These are phyloP conservation scores for Ochropacha duplaris DNA, from an alignment of 2,888 invertebrate species.

Conservation along the genomic window DNA sequence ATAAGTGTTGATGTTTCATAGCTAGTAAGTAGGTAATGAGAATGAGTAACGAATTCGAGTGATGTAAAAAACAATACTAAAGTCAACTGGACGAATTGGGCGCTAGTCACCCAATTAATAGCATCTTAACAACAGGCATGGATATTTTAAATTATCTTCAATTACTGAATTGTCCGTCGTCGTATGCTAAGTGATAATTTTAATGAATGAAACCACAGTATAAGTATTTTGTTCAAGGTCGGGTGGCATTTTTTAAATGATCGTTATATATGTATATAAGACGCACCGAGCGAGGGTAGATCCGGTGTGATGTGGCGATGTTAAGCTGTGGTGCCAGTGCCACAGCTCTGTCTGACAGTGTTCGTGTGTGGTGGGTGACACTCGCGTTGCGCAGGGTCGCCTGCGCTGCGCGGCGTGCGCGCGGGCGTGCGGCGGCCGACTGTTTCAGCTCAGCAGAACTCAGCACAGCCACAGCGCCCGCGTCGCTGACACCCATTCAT, in stretches of 20 bases:
- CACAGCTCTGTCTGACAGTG: constrained; percentile 31
- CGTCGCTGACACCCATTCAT: constrained; percentile 55
- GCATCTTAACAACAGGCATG: constrained; percentile 37
- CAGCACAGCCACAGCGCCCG: constrained; percentile 30
- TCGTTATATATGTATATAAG: constrained; percentile 61
- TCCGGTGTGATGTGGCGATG: constrained; percentile 48
- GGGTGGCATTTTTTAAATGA: constrained; percentile 38
- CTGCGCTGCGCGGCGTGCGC: constrained; percentile 61
- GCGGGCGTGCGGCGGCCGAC: constrained; percentile 69
- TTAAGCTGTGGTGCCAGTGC: constrained; percentile 22
- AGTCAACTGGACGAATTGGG: constrained; percentile 36
- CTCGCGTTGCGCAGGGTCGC: constrained; percentile 48
- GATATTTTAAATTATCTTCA: constrained; percentile 55
- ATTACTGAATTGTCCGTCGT: constrained; percentile 50
- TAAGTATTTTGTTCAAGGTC: constrained; percentile 57
- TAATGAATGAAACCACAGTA: constrained; percentile 57
- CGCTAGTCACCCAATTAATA: constrained; percentile 55
- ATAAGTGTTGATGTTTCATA: not conserved
- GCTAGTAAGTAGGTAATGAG: not conserved
- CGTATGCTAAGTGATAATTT: constrained; percentile 44
- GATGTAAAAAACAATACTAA: constrained; percentile 24
- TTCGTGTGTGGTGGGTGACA: constrained; percentile 31
- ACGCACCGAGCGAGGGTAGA: constrained; percentile 61
- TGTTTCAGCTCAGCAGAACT: constrained; percentile 51
- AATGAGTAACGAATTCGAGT: constrained; percentile 13